phyloP scores from a whole-genome alignment of 1,140 invertebrate species.

The Bilobella aurantiaca region DNA sequence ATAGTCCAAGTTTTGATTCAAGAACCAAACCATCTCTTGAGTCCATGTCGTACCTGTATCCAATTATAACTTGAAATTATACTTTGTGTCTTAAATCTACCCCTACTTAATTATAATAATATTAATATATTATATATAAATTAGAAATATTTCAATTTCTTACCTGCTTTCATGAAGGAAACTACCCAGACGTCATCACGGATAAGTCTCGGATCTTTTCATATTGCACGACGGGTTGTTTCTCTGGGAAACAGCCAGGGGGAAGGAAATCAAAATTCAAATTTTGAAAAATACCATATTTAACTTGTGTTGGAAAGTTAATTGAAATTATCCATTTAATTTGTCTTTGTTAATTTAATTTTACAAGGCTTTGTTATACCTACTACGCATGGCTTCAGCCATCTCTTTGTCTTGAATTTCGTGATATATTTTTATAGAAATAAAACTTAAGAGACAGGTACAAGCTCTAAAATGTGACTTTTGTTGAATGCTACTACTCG shows the following conservation, averaged over 20 bases:
- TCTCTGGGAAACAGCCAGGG: constrained; percentile 2
- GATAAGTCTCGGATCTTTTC: constrained; percentile 36
- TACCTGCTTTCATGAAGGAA: constrained; percentile 44
- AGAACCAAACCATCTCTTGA: constrained; percentile 78
- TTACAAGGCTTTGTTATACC: too few relatives aligned
- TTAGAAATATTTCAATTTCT: not conserved
- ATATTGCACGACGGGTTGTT: not conserved
- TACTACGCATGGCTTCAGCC: too few relatives aligned
- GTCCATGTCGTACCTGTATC: constrained; percentile 71
- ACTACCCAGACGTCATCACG: constrained; percentile 46
- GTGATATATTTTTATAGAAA: too few relatives aligned
- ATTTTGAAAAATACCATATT: too few relatives aligned
- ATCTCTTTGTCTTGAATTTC: too few relatives aligned
- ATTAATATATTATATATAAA: not conserved
- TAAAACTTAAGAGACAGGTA: too few relatives aligned
- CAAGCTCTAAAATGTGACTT: too few relatives aligned
- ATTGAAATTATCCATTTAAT: too few relatives aligned
- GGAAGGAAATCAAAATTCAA: not conserved
- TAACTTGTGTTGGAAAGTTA: too few relatives aligned
- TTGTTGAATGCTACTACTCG: too few relatives aligned
- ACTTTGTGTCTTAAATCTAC: not conserved
- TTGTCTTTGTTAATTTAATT: too few relatives aligned
- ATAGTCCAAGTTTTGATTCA: constrained; percentile 66
- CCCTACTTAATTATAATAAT: not conserved
- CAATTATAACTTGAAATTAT: not conserved